Conservation (phyloP, 2,797 vertebrate species). For the Petrocephalus sullivani region DNA sequence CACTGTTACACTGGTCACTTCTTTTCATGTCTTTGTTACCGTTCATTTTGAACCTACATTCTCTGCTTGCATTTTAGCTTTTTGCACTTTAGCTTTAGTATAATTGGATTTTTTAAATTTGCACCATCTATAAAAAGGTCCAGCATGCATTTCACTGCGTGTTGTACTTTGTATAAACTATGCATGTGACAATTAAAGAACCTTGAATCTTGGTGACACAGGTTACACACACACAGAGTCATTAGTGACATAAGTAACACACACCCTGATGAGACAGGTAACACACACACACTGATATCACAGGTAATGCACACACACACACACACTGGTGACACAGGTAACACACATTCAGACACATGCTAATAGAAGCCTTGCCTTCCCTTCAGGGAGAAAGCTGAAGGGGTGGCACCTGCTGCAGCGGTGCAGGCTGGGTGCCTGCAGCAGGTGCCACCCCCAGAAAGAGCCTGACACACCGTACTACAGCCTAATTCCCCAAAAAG, state of each 20-base stretch:
- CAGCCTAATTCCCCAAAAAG: neutral
- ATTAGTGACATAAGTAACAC: no score
- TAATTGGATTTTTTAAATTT: no score
- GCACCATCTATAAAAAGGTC: no score
- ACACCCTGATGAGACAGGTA: neutral
- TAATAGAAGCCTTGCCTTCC: neutral
- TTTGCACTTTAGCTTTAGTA: no score
- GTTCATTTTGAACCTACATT: no score
- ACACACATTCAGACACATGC: neutral
- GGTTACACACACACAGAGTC: neutral
- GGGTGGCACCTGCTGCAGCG: no score
- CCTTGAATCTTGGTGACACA: neutral
- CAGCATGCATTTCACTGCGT: no score
- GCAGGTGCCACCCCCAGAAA: neutral
- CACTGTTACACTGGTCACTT: no score
- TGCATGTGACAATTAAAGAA: no score
- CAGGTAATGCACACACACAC: neutral
- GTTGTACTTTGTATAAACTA: no score
- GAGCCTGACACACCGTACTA: neutral
- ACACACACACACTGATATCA: neutral
- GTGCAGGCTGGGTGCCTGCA: neutral
- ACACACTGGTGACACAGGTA: neutral
- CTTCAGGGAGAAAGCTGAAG: neutral
- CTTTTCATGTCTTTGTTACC: no score
- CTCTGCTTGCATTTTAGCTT: no score